phyloP scores from a whole-genome alignment of 2,113 vertebrate genomes.

The Pterocles orientalis region DNA sequence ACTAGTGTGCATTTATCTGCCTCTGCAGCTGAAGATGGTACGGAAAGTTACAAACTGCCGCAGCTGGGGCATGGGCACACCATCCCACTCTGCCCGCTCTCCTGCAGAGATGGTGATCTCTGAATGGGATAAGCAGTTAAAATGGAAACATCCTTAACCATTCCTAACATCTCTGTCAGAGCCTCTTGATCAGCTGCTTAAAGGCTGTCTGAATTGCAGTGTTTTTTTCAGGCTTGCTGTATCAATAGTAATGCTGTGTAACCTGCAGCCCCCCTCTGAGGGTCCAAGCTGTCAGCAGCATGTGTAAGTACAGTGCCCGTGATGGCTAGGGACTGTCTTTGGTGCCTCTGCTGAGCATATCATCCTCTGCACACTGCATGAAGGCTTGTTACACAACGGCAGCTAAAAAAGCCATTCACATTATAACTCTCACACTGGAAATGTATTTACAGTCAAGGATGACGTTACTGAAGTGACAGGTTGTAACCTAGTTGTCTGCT shows the following conservation, averaged over 20 bases:
- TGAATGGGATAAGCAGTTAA: background rate
- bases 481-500: background rate
- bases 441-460: background rate
- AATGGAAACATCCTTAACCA: background rate
- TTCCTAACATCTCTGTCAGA: background rate
- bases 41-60: fast-evolving
- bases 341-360: background rate
- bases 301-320: fast-evolving
- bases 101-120: background rate
- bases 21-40: background rate
- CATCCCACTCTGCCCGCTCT: background rate
- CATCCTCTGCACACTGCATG: fast-evolving
- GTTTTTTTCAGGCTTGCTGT: background rate
- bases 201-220: background rate
- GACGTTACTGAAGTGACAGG: background rate
- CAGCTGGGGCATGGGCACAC: background rate
- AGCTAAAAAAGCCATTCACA: background rate
- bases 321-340: background rate
- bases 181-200: background rate
- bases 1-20: background rate
- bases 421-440: background rate
- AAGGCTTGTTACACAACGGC: background rate
- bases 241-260: background rate
- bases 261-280: background rate
- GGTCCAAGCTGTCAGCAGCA: background rate